Evolutionary conservation across 2,888 invertebrate species (phyloP).

Genomic region (Plagodis pulveraria): DNA sequence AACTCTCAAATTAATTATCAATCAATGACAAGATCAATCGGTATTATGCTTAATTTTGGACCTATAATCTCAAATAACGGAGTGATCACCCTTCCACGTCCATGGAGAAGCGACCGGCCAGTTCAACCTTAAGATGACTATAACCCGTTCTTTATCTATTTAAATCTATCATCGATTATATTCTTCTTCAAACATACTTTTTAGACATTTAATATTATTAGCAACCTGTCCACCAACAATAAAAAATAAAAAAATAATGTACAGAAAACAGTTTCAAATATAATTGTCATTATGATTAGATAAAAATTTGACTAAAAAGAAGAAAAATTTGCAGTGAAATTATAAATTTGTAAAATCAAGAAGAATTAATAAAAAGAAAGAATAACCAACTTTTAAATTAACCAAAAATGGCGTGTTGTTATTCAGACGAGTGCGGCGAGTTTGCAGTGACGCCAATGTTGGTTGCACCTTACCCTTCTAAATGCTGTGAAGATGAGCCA

Average conservation of each 20-base stretch:
- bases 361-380: conserved; percentile 31
- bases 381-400: conserved; percentile 38
- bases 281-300: neutral
- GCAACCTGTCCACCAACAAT: neutral
- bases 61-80: too few relatives aligned
- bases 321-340: conserved; percentile 15
- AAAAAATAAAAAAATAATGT: conserved; percentile 7
- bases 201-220: neutral
- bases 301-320: conserved; percentile 25
- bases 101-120: too few relatives aligned
- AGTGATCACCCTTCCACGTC: too few relatives aligned
- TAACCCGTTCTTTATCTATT: too few relatives aligned
- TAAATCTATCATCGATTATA: too few relatives aligned
- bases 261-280: conserved; percentile 10
- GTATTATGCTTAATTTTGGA: too few relatives aligned
- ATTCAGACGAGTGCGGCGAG: conserved; percentile 53
- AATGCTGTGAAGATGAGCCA: conserved; percentile 47
- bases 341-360: conserved; percentile 42
- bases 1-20: too few relatives aligned
- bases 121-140: too few relatives aligned
- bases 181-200: too few relatives aligned
- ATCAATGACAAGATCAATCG: too few relatives aligned
- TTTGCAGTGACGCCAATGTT: conserved; percentile 63
- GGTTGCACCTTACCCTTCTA: conserved; percentile 45
- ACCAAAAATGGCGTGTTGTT: conserved; percentile 65